Base-by-base conservation (phyloP, 2,888 invertebrate species). In the Drosophila meridiana region DNA sequence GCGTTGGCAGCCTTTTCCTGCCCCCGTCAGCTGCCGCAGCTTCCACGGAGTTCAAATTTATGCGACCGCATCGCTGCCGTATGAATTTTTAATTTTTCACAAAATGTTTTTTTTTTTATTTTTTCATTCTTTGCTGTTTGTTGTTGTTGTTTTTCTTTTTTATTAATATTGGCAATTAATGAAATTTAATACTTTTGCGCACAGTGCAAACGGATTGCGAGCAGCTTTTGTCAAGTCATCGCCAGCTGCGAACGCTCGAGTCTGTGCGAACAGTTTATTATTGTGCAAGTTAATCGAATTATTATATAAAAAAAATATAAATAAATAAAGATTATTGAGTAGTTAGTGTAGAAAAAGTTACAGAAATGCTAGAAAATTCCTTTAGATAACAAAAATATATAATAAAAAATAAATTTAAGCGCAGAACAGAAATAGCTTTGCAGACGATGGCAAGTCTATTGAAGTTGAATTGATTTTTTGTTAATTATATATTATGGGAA, bases 131-230 rank as follows among this genome's bases (percentile, higher is more conserved):
- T 64, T 48, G 43, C 48, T 45, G 3, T 28, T 45, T 57, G 60
- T 62, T 55, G 47, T 47, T 47, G 14, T 34, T 30, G 14, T 36
- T 67, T 55, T 66, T 69, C 50, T 57, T 82, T 42, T 57, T 26
- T 80, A 77, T 80, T 81, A 73, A 70, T 88, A 69, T 83, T 87
- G 82, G 83, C 89, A 91, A 91, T 91, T 88, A 91, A 91, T 91
- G 91, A 91, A 91, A 91, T 80, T 90, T 91, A 91, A 91, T 91
- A 91, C 91, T 85, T 91, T 89, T 78, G 89, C 43, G 73, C 73
- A 70, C 83, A 73, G 73, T 58, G 76, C 59, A 61, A 58, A 58
- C 53, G 9, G n/a, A 32, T 50, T 60, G 42, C 40, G 45, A 66
- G 34, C 28, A 52, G 26, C 66, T 70, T 78, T 75, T 74, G 79